Evolutionary conservation across 1,140 invertebrate species (phyloP).

Genomic region (Solen grandis): DNA sequence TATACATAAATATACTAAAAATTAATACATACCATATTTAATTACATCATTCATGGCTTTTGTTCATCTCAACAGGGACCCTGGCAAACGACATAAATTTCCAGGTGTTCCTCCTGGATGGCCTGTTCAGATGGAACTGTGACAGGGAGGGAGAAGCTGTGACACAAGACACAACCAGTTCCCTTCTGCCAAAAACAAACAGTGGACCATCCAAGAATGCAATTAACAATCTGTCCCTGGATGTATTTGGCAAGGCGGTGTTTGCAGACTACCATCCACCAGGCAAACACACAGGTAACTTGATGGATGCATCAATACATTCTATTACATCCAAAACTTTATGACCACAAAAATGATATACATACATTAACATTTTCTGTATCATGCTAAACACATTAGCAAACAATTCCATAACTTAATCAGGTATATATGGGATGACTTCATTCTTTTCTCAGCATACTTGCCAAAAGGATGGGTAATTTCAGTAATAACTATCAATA

Average conservation of each 20-base stretch:
- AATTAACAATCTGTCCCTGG: background rate
- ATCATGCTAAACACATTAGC: too few relatives aligned
- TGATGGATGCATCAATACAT: too few relatives aligned
- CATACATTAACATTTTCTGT: too few relatives aligned
- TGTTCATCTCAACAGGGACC: constrained; percentile 34
- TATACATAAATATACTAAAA: background rate
- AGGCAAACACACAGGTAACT: constrained; percentile 28
- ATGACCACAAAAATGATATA: too few relatives aligned
- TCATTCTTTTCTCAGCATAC: too few relatives aligned
- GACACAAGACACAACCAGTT: background rate
- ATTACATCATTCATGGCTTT: too few relatives aligned
- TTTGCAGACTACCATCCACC: constrained; percentile 7
- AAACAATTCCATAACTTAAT: too few relatives aligned
- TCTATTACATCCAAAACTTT: too few relatives aligned
- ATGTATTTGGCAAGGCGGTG: background rate
- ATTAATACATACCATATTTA: too few relatives aligned
- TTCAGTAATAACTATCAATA: too few relatives aligned
- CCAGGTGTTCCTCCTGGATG: constrained; percentile 63
- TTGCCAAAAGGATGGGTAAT: too few relatives aligned
- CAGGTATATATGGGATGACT: too few relatives aligned
- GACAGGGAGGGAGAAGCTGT: constrained; percentile 45
- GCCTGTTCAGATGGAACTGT: constrained; percentile 60
- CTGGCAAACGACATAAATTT: constrained; percentile 59
- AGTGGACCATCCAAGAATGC: constrained; percentile 2
- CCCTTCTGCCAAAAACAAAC: background rate